A percentile compares a stretch with the other conserved stretches of the same genome.
Evolutionary conservation across 2,888 invertebrate genomes (phyloP).

Genomic region (Arrhopalites spinosus): DNA sequence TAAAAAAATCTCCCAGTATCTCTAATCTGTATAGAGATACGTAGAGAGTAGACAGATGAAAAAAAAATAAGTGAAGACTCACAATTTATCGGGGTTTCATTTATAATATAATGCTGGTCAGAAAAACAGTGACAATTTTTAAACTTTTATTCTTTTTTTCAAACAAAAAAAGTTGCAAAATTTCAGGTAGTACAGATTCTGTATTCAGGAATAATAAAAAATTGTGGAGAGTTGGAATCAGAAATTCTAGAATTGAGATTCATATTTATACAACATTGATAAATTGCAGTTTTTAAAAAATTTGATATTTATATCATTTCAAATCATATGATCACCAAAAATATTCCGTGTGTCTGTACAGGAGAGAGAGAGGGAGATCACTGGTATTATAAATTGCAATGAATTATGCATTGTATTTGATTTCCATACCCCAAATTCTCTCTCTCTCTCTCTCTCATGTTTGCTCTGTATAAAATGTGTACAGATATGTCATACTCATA

Average conservation of each 20-base stretch:
- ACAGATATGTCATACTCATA: too few species aligned
- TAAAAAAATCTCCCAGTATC: not conserved
- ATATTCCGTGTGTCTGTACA: too few species aligned
- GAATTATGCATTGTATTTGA: conserved; percentile 35
- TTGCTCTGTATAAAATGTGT: too few species aligned
- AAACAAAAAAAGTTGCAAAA: not conserved
- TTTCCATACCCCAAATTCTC: not conserved
- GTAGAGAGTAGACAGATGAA: too few species aligned
- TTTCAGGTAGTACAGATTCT: not conserved
- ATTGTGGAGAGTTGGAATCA: too few species aligned
- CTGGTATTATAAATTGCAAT: conserved; percentile 28
- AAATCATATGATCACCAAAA: not conserved
- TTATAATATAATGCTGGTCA: too few species aligned
- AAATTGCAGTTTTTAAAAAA: conserved; percentile 15
- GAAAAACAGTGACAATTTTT: not conserved
- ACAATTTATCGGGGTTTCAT: too few species aligned
- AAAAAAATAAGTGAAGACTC: too few species aligned
- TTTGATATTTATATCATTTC: conserved; percentile 1
- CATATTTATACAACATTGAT: conserved; percentile 1
- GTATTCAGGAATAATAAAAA: not conserved
- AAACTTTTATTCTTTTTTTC: not conserved
- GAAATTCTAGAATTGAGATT: not conserved
- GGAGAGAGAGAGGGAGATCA: too few species aligned
- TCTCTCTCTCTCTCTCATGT: not conserved
- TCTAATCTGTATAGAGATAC: too few species aligned